phyloP scores from a whole-genome alignment of 1,140 invertebrate species.

The Neodiprion fabricii region DNA sequence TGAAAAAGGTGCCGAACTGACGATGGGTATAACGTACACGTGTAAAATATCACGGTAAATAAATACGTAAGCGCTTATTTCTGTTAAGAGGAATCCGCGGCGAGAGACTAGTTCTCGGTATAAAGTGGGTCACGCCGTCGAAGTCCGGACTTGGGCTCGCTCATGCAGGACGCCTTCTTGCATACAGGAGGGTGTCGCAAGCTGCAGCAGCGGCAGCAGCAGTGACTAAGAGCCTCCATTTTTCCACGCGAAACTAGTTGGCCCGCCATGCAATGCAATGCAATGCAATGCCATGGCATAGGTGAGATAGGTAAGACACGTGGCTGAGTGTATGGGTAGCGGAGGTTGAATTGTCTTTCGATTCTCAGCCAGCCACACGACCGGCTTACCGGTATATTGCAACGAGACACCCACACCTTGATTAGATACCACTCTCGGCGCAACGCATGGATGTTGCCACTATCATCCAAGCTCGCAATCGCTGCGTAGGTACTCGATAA shows the following conservation, averaged over 20 bases:
- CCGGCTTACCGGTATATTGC: constrained; percentile 21
- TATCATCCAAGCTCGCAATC: constrained; percentile 1
- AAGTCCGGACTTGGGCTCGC: constrained; percentile 40
- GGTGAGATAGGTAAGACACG: constrained; percentile 2
- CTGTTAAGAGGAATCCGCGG: not conserved
- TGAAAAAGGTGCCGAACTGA: too few species aligned
- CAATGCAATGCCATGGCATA: not conserved
- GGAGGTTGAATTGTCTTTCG: constrained; percentile 5
- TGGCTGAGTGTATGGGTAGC: not conserved
- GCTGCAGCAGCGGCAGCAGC: constrained; percentile 22
- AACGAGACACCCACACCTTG: constrained; percentile 25
- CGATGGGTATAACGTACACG: too few species aligned
- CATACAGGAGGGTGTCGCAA: constrained; percentile 32
- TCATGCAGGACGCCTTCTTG: constrained; percentile 41
- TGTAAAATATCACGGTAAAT: too few species aligned
- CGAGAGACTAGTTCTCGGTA: constrained; percentile 8
- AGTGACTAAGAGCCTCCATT: constrained; percentile 53
- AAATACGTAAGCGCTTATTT: too few species aligned
- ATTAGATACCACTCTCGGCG: constrained; percentile 18
- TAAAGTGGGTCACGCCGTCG: constrained; percentile 46
- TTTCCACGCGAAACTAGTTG: constrained; percentile 53
- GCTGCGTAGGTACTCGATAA: constrained; percentile 4
- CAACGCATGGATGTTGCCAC: not conserved
- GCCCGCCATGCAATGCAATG: constrained; percentile 13
- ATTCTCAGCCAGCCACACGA: constrained; percentile 11